Evolutionary conservation across 2,888 invertebrate genomes (phyloP).

Genomic region (Pheosia tremula): DNA sequence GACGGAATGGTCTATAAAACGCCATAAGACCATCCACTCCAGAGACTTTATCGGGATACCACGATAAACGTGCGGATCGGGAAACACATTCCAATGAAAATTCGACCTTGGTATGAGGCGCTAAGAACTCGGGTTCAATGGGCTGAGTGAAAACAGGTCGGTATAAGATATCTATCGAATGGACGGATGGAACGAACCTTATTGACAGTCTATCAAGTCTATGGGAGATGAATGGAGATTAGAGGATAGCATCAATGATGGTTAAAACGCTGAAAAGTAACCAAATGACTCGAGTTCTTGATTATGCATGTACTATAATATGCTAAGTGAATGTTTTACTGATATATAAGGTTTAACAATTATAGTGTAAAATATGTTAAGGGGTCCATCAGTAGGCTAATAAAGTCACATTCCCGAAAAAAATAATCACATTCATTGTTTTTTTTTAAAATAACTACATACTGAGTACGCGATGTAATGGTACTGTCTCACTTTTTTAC

Average conservation of each 20-base stretch:
- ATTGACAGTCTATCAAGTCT: constrained; percentile 41
- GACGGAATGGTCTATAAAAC: constrained; percentile 40
- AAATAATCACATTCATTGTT: too few relatives aligned
- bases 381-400: too few relatives aligned
- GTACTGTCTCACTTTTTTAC: too few relatives aligned
- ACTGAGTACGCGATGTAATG: too few relatives aligned
- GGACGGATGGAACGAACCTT: constrained; percentile 34
- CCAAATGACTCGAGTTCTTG: neutral
- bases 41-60: constrained; percentile 24
- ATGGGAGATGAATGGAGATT: constrained; percentile 29
- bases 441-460: too few relatives aligned
- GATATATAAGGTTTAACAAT: too few relatives aligned
- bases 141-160: neutral
- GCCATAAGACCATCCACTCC: constrained; percentile 32
- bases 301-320: neutral
- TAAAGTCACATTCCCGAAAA: too few relatives aligned
- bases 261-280: neutral
- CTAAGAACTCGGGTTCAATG: neutral
- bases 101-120: constrained; percentile 8
- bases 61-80: constrained; percentile 2
- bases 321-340: too few relatives aligned
- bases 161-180: constrained; percentile 15
- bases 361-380: too few relatives aligned
- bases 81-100: constrained; percentile 5
- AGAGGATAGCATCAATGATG: constrained; percentile 13